Percentiles rank a stretch among this genome's conserved stretches.
Evolutionary conservation across 1,140 invertebrate species (phyloP).

Genomic region (Drosophila micromelanica): DNA sequence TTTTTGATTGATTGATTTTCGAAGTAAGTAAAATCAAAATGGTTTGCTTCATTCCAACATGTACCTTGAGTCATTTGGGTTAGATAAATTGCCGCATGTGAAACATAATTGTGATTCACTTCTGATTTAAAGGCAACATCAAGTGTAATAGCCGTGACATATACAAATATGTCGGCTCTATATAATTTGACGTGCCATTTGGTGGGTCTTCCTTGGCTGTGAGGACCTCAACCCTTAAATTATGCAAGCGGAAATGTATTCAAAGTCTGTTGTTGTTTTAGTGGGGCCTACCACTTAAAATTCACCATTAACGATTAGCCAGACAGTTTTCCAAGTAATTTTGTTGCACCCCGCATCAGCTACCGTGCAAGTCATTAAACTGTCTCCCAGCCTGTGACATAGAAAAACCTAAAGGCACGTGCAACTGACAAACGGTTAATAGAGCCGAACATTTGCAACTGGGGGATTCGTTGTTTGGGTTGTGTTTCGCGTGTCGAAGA

Average conservation of each 20-base stretch:
- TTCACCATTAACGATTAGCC: conserved; percentile 59
- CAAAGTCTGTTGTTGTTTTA: conserved; percentile 52
- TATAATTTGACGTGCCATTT: conserved; percentile 67
- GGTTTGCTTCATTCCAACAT: conserved; percentile 8
- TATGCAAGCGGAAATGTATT: conserved; percentile 43
- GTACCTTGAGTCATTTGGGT: conserved; percentile 11
- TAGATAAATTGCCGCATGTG: conserved; percentile 2
- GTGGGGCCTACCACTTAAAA: conserved; percentile 63
- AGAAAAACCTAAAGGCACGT: conserved; percentile 66
- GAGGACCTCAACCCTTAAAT: neutral
- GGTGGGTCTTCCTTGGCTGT: conserved; percentile 1
- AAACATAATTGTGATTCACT: too few relatives aligned
- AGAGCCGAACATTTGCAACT: neutral
- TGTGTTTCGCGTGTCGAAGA: conserved; percentile 80
- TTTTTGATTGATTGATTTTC: too few relatives aligned
- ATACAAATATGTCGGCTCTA: too few relatives aligned
- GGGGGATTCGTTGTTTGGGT: conserved; percentile 38
- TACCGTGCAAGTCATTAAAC: conserved; percentile 63
- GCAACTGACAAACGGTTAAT: conserved; percentile 37
- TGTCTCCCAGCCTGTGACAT: conserved; percentile 64
- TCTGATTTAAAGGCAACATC: too few relatives aligned
- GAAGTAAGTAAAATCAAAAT: neutral
- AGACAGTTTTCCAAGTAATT: conserved; percentile 41
- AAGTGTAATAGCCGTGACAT: too few relatives aligned
- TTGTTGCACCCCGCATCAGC: neutral